A percentile compares a stretch with the other conserved stretches of the same genome.
phyloP scores from a whole-genome alignment of 2,797 vertebrate genomes.

The Echiichthys vipera region DNA sequence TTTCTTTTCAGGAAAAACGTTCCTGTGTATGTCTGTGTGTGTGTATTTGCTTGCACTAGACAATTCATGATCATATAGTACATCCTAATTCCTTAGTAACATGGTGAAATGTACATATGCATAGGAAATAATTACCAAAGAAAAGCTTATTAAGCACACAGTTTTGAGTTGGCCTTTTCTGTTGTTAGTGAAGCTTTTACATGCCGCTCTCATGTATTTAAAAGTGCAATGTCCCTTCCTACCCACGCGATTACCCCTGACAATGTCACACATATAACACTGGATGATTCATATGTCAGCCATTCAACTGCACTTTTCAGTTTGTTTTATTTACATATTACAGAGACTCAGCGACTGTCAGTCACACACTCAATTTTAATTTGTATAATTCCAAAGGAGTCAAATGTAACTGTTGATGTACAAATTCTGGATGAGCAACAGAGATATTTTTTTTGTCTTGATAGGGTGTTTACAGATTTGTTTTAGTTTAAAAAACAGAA shows the following conservation, averaged over 20 bases:
- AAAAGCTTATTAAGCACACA: neutral
- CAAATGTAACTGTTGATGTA: too few relatives aligned
- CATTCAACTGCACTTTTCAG: neutral
- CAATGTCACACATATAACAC: neutral
- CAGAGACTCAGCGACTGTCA: neutral
- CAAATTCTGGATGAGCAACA: neutral
- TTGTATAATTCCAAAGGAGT: neutral
- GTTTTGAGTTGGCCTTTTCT: neutral
- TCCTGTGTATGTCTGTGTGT: neutral
- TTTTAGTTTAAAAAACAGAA: neutral
- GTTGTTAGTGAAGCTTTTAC: neutral
- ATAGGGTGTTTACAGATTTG: neutral
- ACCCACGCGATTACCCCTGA: neutral
- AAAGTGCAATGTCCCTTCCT: neutral
- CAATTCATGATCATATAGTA: neutral
- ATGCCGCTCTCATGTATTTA: neutral
- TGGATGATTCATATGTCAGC: neutral
- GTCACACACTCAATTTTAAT: neutral
- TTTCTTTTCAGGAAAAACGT: neutral
- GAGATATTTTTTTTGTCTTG: neutral
- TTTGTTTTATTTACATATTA: neutral
- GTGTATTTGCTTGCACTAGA: neutral
- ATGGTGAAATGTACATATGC: neutral
- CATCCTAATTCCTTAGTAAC: slow-evolving; percentile 1
- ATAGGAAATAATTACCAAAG: neutral